These are phyloP conservation scores for Oncorhynchus mykiss DNA, from an alignment of 2,113 vertebrate genomes.

Conservation along the genomic window DNA sequence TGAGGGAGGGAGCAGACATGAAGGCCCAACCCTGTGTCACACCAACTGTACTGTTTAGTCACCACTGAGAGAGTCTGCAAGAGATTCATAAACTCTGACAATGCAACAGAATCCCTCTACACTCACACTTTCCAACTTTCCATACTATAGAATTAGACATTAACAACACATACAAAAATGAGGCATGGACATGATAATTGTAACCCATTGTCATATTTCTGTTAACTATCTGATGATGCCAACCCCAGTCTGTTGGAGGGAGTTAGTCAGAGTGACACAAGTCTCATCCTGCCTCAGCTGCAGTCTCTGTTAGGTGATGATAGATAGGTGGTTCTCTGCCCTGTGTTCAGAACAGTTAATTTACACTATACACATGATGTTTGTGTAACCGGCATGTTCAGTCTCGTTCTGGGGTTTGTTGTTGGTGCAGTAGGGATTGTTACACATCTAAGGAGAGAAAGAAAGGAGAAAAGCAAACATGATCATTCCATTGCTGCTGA, in stretches of 20 bases:
- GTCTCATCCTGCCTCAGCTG: background rate
- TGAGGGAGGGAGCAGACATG: background rate
- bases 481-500: background rate
- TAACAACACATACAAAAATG: too few species aligned
- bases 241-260: background rate
- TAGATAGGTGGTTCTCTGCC: background rate
- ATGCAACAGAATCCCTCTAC: too few species aligned
- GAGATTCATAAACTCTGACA: background rate
- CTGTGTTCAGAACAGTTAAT: background rate
- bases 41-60: too few species aligned
- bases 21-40: background rate
- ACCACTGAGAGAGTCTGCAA: background rate
- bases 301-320: background rate
- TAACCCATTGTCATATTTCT: too few species aligned
- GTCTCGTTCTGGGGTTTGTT: background rate
- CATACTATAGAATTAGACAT: background rate
- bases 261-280: background rate
- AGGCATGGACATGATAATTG: background rate
- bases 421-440: background rate
- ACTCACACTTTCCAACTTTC: too few species aligned
- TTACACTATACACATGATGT: background rate
- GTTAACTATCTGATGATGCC: too few species aligned
- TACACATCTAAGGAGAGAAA: background rate
- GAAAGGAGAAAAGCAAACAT: constrained; percentile 38
- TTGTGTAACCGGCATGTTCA: background rate